phyloP scores from a whole-genome alignment of 1,140 invertebrate species.

The Cydia fagiglandana region DNA sequence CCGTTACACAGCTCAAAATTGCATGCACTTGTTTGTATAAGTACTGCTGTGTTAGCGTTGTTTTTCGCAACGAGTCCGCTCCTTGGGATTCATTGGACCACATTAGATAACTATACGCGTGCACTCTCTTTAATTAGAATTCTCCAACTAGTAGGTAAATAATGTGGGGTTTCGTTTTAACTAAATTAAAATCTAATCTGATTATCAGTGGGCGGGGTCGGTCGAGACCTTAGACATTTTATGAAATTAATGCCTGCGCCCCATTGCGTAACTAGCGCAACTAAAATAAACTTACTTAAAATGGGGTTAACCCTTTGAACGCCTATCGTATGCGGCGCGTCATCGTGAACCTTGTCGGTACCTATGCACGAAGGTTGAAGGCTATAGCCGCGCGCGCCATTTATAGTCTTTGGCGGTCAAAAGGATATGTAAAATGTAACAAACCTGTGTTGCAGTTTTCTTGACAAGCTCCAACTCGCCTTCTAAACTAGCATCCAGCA shows the following conservation, averaged over 20 bases:
- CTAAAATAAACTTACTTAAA: too few species aligned
- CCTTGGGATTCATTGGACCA: not conserved
- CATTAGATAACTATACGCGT: not conserved
- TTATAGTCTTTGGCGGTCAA: not conserved
- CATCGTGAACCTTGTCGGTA: too few species aligned
- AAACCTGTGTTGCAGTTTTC: slow-evolving; percentile 95
- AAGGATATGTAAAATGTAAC: slow-evolving; percentile 1
- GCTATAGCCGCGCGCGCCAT: too few species aligned
- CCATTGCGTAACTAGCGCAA: too few species aligned
- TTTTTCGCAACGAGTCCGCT: not conserved
- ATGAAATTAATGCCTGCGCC: too few species aligned
- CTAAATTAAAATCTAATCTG: not conserved
- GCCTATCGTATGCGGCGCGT: too few species aligned
- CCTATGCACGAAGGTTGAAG: too few species aligned
- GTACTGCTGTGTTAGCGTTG: not conserved
- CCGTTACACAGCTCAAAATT: not conserved
- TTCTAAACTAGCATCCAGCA: slow-evolving; percentile 98
- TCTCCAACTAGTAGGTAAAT: not conserved
- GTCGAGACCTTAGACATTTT: not conserved
- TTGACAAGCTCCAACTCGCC: slow-evolving; percentile 98
- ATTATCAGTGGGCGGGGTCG: not conserved
- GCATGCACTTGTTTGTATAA: not conserved
- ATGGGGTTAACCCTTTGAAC: too few species aligned
- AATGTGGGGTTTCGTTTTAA: not conserved
- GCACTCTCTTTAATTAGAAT: not conserved